These are phyloP conservation scores for Carollia perspicillata DNA, from an alignment of 2,113 vertebrate species.

Conservation along the genomic window DNA sequence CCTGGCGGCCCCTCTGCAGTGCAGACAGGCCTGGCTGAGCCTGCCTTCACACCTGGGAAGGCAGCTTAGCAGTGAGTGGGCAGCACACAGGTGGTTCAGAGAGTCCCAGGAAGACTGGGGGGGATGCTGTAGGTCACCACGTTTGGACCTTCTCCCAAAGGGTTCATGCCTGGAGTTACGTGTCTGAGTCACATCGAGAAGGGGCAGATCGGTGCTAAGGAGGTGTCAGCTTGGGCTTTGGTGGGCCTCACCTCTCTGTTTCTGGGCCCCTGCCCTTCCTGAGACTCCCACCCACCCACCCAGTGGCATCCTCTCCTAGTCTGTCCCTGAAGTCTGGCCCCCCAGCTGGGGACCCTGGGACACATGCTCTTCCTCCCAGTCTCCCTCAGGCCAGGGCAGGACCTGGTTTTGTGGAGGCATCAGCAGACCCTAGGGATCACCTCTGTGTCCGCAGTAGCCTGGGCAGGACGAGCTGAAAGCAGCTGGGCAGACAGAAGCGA, in stretches of 20 bases:
- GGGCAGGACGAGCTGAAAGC: too few species aligned
- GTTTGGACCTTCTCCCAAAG: not conserved
- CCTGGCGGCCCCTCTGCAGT: not conserved
- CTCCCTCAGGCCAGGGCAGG: not conserved
- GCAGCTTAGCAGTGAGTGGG: not conserved
- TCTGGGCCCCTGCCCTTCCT: not conserved
- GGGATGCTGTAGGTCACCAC: not conserved
- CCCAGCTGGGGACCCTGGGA: not conserved
- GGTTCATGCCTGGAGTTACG: not conserved
- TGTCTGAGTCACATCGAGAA: not conserved
- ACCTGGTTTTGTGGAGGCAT: not conserved
- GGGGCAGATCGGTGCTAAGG: not conserved
- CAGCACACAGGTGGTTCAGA: not conserved
- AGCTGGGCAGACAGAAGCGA: not conserved
- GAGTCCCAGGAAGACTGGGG: not conserved
- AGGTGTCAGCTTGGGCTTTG: accelerated
- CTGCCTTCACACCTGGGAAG: not conserved
- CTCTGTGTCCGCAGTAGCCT: not conserved
- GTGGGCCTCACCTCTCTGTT: not conserved
- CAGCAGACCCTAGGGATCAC: not conserved
- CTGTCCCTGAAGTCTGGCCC: not conserved
- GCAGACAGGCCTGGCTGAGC: not conserved
- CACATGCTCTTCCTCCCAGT: too few species aligned
- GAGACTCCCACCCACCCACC: not conserved
- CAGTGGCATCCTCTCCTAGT: not conserved